Conservation (phyloP, 2,113 vertebrate species). For the Planiliza haematocheilus region DNA sequence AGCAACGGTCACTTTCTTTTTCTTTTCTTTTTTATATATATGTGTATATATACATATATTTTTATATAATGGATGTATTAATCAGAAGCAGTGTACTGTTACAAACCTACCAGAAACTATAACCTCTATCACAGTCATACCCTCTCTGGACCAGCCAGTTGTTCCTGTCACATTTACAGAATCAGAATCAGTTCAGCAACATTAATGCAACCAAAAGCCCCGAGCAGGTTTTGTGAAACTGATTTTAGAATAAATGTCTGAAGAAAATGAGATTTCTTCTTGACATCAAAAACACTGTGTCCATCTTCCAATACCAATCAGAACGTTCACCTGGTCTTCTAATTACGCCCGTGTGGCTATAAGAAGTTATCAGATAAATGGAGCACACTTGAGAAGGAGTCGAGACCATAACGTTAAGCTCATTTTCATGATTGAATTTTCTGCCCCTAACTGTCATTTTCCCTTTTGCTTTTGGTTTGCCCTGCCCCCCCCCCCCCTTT, state of each 20-base stretch:
- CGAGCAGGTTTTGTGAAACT: conserved; percentile 17
- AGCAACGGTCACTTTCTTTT: background rate
- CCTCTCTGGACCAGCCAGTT: background rate
- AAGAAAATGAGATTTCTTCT: conserved; percentile 23
- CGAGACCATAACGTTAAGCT: background rate
- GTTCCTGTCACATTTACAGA: no score
- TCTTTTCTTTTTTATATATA: no score
- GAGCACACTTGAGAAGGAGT: no score
- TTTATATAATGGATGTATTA: background rate
- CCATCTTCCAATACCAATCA: conserved; percentile 31
- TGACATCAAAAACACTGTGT: conserved; percentile 24
- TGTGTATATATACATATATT: no score
- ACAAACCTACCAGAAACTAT: background rate
- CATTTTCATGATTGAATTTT: background rate
- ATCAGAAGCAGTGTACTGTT: conserved; percentile 4
- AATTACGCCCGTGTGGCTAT: background rate
- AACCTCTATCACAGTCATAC: background rate
- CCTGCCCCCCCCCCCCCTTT: background rate
- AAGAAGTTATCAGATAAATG: background rate
- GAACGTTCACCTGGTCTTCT: background rate
- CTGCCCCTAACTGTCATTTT: no score
- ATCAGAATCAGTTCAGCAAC: conserved; percentile 11
- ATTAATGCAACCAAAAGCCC: conserved; percentile 6
- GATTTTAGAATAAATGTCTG: conserved; percentile 12
- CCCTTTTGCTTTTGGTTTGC: no score